phyloP scores from a whole-genome alignment of 2,113 vertebrate genomes.

The Shinisaurus crocodilurus region DNA sequence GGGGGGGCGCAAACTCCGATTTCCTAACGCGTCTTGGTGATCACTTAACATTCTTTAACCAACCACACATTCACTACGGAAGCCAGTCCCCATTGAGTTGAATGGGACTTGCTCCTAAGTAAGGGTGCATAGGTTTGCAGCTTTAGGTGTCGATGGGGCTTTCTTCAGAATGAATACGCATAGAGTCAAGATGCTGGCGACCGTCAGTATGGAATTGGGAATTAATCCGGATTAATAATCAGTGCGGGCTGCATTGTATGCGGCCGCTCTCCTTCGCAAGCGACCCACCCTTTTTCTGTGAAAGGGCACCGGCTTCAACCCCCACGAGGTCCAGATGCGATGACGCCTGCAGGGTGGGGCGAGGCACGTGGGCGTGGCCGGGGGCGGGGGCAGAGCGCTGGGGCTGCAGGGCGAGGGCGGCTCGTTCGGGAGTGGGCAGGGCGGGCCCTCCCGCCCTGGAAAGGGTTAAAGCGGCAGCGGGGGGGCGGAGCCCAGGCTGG shows the following conservation, averaged over 20 bases:
- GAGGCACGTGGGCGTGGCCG: neutral
- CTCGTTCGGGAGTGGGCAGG: neutral
- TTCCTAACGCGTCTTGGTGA: neutral
- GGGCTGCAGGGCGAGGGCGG: constrained; percentile 10
- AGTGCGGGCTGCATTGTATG: neutral
- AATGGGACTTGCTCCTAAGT: neutral
- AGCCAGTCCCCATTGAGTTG: neutral
- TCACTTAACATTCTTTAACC: neutral
- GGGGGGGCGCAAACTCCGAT: neutral
- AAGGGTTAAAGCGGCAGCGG: constrained; percentile 59
- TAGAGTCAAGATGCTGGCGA: neutral
- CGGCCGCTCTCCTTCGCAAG: neutral
- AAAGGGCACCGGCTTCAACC: neutral
- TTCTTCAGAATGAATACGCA: neutral
- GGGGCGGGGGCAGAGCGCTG: neutral
- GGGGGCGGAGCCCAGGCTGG: constrained; percentile 60
- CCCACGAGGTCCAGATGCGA: neutral
- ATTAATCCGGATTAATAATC: neutral
- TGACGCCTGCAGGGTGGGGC: constrained; percentile 3
- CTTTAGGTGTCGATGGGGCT: too few species aligned
- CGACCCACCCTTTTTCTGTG: neutral
- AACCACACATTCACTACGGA: neutral
- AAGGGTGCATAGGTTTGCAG: neutral
- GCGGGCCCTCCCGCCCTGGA: constrained; percentile 31
- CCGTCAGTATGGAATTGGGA: neutral